These are phyloP conservation scores for Acipenser transmontanus DNA, from an alignment of 2,797 vertebrate species.

Conservation along the genomic window DNA sequence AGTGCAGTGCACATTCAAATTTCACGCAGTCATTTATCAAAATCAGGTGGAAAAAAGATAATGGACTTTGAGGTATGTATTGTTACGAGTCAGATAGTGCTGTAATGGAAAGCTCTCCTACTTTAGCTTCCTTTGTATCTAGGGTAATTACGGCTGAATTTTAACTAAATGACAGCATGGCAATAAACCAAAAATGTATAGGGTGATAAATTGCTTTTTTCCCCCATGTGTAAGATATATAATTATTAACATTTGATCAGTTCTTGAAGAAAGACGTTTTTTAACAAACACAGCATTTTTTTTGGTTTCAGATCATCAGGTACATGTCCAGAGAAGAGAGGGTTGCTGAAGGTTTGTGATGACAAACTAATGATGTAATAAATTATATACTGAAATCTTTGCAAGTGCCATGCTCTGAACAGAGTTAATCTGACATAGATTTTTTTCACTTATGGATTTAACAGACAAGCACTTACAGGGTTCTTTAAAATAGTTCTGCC, in stretches of 20 bases:
- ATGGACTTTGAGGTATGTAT: slow-evolving; percentile 18
- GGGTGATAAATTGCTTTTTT: not conserved
- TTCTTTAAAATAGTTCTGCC: too few species aligned
- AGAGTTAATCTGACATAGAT: too few species aligned
- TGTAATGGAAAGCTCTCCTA: slow-evolving; percentile 14
- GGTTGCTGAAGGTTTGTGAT: not conserved
- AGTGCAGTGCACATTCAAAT: slow-evolving; percentile 24
- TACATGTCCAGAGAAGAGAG: not conserved
- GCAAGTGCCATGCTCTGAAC: too few species aligned
- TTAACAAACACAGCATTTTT: too few species aligned
- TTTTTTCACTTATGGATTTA: too few species aligned
- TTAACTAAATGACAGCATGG: slow-evolving; percentile 9
- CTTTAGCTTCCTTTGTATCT: slow-evolving; percentile 16
- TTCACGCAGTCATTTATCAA: slow-evolving; percentile 29
- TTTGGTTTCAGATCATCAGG: too few species aligned
- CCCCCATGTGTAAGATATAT: too few species aligned
- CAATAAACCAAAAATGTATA: slow-evolving; percentile 5
- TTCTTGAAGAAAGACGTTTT: too few species aligned
- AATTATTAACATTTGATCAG: too few species aligned
- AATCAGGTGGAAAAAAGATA: slow-evolving; percentile 19
- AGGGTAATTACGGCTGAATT: slow-evolving; percentile 18
- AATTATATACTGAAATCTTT: not conserved
- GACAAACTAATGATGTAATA: not conserved
- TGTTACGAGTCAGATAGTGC: slow-evolving; percentile 10
- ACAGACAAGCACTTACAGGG: too few species aligned